phyloP scores from a whole-genome alignment of 2,888 invertebrate genomes.

The Gasteruption jaculator region DNA sequence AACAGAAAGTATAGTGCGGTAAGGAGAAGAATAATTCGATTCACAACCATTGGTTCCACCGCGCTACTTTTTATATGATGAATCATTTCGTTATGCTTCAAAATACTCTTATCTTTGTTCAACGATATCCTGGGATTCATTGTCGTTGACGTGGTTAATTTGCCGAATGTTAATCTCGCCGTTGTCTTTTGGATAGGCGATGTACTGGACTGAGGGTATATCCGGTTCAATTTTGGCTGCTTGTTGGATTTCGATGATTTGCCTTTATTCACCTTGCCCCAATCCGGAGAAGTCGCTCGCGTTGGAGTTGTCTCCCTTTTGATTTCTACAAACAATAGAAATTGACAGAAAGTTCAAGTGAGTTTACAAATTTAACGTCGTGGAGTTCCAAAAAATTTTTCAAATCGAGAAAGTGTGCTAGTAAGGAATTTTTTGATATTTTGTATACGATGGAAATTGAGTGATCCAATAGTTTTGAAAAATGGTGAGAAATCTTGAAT shows the following conservation, averaged over 20 bases:
- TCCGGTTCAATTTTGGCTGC: slow-evolving; percentile 33
- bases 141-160: slow-evolving; percentile 36
- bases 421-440: too few relatives aligned
- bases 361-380: too few relatives aligned
- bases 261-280: slow-evolving; percentile 32
- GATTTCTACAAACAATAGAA: slow-evolving; percentile 33
- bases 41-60: slow-evolving; percentile 15
- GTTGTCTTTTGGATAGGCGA: slow-evolving; percentile 43
- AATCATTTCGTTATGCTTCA: slow-evolving; percentile 38
- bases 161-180: slow-evolving; percentile 32
- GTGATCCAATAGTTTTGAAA: too few relatives aligned
- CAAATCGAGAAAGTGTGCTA: too few relatives aligned
- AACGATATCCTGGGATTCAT: slow-evolving; percentile 36
- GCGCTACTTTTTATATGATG: too few relatives aligned
- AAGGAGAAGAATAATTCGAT: too few relatives aligned
- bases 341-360: too few relatives aligned
- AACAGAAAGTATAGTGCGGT: too few relatives aligned
- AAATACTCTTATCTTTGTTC: slow-evolving; percentile 40
- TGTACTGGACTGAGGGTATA: slow-evolving; percentile 39
- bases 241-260: slow-evolving; percentile 31
- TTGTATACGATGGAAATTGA: too few relatives aligned
- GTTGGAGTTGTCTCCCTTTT: slow-evolving; percentile 34
- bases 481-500: too few relatives aligned
- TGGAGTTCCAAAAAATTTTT: too few relatives aligned
- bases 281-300: slow-evolving; percentile 31